Evolutionary conservation across 2,888 invertebrate species (phyloP), one percentile per base, ranked within the genome.

Genomic region (Saturnia pavonia): DNA sequence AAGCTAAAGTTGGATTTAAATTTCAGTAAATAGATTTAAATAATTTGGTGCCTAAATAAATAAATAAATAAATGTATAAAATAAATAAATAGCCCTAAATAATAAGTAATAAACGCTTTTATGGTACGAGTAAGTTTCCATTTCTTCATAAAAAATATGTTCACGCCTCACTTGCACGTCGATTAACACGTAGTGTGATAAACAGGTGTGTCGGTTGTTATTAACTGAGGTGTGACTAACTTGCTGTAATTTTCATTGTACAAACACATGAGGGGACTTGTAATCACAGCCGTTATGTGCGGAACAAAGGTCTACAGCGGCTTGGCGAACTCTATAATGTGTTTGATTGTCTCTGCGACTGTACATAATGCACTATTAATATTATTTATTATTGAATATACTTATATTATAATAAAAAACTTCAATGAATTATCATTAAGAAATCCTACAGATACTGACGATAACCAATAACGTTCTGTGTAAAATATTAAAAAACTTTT

Each of bases 151-250:
- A 70, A 67, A 54, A 42, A 25, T 19, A 40, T 22, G 1, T 45
- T 43, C 25, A 67, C 65, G 22, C 22, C 40, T 63, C 51, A 69
- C 48, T 69, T 51, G 51, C 67, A 1, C 4, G 63, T 71, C 68
- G 65, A 71, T 71, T 69, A 71, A 68, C 40, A 65, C 40, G 72
- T 76, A 72, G 74, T 75, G 68, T 73, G 74, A 75, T 75, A 74
- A 79, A 80, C 77, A 77, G 85, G 90, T 75, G 89, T 79, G 88
- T 78, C 82, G 73, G 72, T 72, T 79, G 80, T 88, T 85, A 90
- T 89, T 86, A 88, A 85, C 75, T 69, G 67, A 83, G 91, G 91
- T 81, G 89, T 75, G 90, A 78, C 89, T 81, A 85, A 88, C 88
- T 89, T 88, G 89, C 79, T 82, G 81, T 88, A 84, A 88, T 87